Evolutionary conservation across 1,140 invertebrate species (phyloP), one percentile per base, ranked within the genome.

Genomic region (Drosophila erecta): DNA sequence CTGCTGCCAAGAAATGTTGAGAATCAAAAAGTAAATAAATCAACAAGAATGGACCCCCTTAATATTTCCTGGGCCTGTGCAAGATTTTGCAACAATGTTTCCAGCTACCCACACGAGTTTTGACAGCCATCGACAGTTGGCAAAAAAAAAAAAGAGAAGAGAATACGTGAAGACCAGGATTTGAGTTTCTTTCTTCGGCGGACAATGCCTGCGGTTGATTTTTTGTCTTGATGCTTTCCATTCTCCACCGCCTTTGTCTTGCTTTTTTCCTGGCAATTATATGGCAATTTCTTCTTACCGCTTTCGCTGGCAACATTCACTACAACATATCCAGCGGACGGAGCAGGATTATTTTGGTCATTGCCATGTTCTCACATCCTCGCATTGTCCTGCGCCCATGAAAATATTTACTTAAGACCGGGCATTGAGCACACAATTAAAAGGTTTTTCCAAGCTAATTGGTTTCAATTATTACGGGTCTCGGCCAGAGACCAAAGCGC

Each of bases 381-480:
- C 20, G 41, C 74, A 61, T 86, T 86, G 83, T 58, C 50, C 43
- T 47, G 30, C 27, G 65, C 60, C 86, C 77, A 86, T 79, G 86
- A 85, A 79, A 90, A 90, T 90, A 90, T 86, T 90, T 90, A 85
- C 70, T 67, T 76, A 81, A 80, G 80, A 62, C 60, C 53, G 56
- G 55, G 59, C 64, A 85, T 55, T 71, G 57, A 65, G 61, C 70
- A 67, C 79, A 87, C 86, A 90, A 90, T 90, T 90, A 90, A 90
- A 90, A 79, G 86, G 86, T 90, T 90, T 90, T 90, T 90, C 65
- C 57, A 81, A 90, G 89, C 86, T 90, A 90, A 90, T 90, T 90
- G 86, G 78, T 90, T 90, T 90, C 81, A 90, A 90, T 90, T 90
- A 90, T 90, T 85, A 74, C 75, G 81, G 86, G 43, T 79, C 65